Percentiles rank a stretch among this genome's conserved stretches.
phyloP scores from a whole-genome alignment of 2,797 vertebrate genomes.

The Megaceryle alcyon region DNA sequence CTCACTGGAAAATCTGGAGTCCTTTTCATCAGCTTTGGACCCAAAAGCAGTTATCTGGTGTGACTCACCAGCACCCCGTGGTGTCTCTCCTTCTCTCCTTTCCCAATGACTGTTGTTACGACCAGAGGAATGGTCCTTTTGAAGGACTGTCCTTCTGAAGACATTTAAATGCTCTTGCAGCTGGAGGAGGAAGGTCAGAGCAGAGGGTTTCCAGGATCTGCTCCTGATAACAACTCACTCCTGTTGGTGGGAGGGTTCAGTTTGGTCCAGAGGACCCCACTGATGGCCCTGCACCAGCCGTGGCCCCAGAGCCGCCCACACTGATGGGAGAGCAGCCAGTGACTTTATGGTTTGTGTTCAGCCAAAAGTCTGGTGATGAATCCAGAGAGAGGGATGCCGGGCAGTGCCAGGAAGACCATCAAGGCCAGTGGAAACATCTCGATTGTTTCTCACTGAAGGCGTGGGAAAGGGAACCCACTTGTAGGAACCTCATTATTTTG shows the following conservation, averaged over 20 bases:
- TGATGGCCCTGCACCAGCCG: too few species aligned
- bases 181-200: neutral
- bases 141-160: neutral
- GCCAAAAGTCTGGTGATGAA: neutral
- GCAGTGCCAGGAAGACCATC: neutral
- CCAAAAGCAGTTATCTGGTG: neutral
- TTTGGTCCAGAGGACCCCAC: neutral
- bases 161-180: neutral
- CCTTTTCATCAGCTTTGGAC: neutral
- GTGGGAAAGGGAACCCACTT: neutral
- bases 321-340: rapidly evolving
- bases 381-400: neutral
- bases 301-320: rapidly evolving
- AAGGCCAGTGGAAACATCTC: neutral
- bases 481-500: slow-evolving; percentile 73
- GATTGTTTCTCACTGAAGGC: slow-evolving; percentile 14
- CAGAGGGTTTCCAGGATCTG: neutral
- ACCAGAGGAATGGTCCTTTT: rapidly evolving
- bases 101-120: neutral
- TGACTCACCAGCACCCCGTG: rapidly evolving
- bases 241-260: neutral
- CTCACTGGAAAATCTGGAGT: neutral
- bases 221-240: neutral
- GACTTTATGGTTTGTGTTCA: rapidly evolving
- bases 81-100: neutral